phyloP scores from a whole-genome alignment of 1,140 invertebrate species.

The Drosophila nebulosa region DNA sequence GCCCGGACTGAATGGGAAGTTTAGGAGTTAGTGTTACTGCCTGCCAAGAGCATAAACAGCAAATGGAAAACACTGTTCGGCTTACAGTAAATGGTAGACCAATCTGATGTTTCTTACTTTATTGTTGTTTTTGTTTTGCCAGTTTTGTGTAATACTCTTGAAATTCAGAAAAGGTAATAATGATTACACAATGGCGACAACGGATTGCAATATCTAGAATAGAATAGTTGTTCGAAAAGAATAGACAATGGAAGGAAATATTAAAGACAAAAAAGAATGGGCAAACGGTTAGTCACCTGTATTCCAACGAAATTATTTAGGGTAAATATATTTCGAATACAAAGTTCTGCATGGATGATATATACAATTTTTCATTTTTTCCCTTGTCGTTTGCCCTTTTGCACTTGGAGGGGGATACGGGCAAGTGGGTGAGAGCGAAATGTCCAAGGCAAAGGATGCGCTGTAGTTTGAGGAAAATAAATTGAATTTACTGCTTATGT shows the following conservation, averaged over 20 bases:
- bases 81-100: slow-evolving; percentile 25
- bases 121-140: slow-evolving; percentile 27
- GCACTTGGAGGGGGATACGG: slow-evolving; percentile 7
- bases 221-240: background rate
- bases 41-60: slow-evolving; percentile 56
- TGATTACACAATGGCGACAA: background rate
- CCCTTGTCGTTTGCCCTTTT: slow-evolving; percentile 14
- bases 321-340: background rate
- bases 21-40: slow-evolving; percentile 18
- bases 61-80: slow-evolving; percentile 52
- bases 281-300: too few relatives aligned
- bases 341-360: background rate
- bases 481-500: slow-evolving; percentile 75
- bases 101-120: background rate
- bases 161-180: background rate
- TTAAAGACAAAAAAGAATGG: too few relatives aligned
- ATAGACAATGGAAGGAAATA: too few relatives aligned
- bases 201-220: background rate
- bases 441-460: slow-evolving; percentile 23
- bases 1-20: background rate
- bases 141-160: slow-evolving; percentile 28
- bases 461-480: slow-evolving; percentile 67
- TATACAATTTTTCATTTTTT: slow-evolving; percentile 1
- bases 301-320: background rate
- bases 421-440: slow-evolving; percentile 15